Conservation (phyloP, 2,113 vertebrate genomes). For the Pseudorasbora parva region DNA sequence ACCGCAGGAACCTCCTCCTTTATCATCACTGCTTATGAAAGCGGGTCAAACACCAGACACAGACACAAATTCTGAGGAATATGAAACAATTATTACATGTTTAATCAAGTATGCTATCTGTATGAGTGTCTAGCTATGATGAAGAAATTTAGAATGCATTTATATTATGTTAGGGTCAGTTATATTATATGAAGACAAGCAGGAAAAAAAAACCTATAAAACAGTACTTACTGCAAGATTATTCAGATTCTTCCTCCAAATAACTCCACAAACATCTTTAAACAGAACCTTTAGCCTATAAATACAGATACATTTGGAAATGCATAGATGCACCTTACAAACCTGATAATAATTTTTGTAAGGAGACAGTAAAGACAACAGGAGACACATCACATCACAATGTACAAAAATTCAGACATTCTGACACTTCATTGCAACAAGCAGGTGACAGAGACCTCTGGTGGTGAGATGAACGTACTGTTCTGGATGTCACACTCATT, state of each 20-base stretch:
- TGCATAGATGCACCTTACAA: not conserved
- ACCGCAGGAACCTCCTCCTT: slow-evolving; percentile 89
- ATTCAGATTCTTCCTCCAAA: not conserved
- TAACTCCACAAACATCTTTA: not conserved
- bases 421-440: not conserved
- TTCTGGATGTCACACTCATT: not conserved
- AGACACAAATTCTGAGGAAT: slow-evolving; percentile 47
- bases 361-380: not conserved
- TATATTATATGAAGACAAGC: too few relatives aligned
- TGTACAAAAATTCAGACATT: not conserved
- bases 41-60: slow-evolving; percentile 86
- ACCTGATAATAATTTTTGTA: not conserved
- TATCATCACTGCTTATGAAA: slow-evolving; percentile 84
- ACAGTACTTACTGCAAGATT: not conserved
- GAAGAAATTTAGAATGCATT: too few relatives aligned
- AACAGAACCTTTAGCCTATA: not conserved
- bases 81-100: not conserved
- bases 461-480: not conserved
- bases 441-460: not conserved
- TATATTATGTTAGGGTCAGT: too few relatives aligned
- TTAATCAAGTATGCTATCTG: not conserved
- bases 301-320: not conserved
- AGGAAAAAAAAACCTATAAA: not conserved
- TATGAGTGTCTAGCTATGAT: too few relatives aligned
- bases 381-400: not conserved